Base-by-base conservation (phyloP, 2,888 invertebrate genomes). In the Drosophila kambysellisi region DNA sequence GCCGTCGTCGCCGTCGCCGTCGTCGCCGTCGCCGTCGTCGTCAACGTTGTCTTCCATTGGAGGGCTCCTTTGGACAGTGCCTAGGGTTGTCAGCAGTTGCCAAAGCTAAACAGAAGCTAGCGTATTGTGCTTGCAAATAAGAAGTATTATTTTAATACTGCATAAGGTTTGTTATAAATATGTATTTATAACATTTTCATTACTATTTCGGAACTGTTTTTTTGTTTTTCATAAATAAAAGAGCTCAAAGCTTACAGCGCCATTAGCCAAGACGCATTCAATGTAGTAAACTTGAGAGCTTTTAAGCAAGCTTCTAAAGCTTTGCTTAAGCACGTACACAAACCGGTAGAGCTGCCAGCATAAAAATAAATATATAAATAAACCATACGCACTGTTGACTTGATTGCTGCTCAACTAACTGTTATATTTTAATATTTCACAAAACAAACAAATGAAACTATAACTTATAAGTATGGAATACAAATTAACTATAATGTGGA, bases 31-130 rank as follows among this genome's bases (percentile, higher is more conserved):
- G 39, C 3, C 39, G 39, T 39, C 39, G 43, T n/a, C 46, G 76
- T 80, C 75, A 51, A 17, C 51, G 76, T 76, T 58, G 84, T 79
- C 84, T 71, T 33, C 84, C 69, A 56, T 30, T 17, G 68, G 46
- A 17, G 32, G 43, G 63, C 81, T 78, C 77, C 77, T 80, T 78
- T 76, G 33, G 48, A 3, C 46, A 60, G 7, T 33, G 61, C 12
- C 9, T 12, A 77, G 79, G 70, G 79, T 77, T 81, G 79, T 25
- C 79, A 80, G n/a, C 9, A 0, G 5, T 43, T 32, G 48, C 0
- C n/a, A 29, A 29, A 29, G 9, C 1, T 2, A 0, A n/a, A 8
- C 0, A 20, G 3, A 11, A 33, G 30, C 17, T 51, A 9, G 4
- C 0, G 20, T 29, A 5, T 12, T 29, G 0, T 17, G 8, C 7